A percentile compares a stretch with the other conserved stretches of the same genome.
phyloP scores from a whole-genome alignment of 2,888 invertebrate genomes.

The Hanleya hanleyi region DNA sequence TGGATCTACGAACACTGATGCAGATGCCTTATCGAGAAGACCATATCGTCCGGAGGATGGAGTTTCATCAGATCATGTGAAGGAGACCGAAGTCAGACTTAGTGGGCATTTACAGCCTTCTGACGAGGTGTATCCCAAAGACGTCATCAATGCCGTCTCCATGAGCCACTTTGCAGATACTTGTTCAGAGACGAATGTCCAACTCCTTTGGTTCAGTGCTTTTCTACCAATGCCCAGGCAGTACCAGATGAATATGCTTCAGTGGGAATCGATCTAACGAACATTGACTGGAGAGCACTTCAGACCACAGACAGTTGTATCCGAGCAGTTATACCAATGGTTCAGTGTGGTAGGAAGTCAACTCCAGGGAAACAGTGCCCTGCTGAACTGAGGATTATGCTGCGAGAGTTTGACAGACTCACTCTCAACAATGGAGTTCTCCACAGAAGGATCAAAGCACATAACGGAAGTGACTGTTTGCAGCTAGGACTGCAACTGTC shows the following conservation, averaged over 20 bases:
- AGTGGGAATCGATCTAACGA: neutral
- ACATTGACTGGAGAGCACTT: neutral
- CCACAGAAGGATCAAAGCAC: neutral
- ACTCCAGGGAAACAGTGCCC: neutral
- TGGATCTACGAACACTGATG: conserved; percentile 9
- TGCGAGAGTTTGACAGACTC: conserved; percentile 2
- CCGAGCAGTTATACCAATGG: neutral
- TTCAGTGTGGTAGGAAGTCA: neutral
- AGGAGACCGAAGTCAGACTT: neutral
- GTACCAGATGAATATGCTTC: neutral
- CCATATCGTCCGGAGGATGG: neutral
- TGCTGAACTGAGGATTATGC: neutral
- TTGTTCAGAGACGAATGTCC: neutral
- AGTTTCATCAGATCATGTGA: neutral
- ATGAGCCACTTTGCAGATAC: neutral
- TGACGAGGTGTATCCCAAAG: neutral
- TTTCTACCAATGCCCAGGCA: neutral
- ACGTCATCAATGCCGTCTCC: neutral
- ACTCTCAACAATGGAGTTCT: neutral
- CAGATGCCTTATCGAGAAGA: conserved; percentile 2
- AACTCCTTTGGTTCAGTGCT: neutral
- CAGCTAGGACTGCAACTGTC: neutral
- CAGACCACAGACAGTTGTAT: neutral
- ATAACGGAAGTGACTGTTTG: neutral
- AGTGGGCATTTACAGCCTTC: neutral